phyloP scores from a whole-genome alignment of 23 tunicate genomes.

The Trididemnum miniatum region DNA sequence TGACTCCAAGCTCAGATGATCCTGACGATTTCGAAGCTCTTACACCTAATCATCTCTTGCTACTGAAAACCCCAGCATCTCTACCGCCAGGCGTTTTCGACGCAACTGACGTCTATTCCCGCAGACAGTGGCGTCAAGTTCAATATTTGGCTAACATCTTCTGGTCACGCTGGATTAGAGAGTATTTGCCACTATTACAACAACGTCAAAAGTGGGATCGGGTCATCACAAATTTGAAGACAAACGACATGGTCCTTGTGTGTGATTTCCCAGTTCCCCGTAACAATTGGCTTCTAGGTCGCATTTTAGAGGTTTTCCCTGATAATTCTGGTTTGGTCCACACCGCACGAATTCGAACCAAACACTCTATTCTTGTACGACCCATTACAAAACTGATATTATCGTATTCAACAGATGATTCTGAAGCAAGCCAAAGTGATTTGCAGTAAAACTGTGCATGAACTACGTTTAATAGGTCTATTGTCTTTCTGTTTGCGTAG shows the following conservation, averaged over 20 bases:
- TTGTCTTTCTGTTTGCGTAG: no score
- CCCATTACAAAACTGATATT: not conserved
- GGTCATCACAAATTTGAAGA: no score
- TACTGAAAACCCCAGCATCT: not conserved
- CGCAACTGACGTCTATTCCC: not conserved
- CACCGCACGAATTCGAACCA: not conserved
- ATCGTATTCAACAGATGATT: not conserved
- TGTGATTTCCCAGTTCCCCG: no score
- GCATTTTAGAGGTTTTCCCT: not conserved
- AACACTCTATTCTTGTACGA: not conserved
- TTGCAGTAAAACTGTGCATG: no score
- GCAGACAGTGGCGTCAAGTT: not conserved
- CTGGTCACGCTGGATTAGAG: not conserved
- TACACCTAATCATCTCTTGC: not conserved
- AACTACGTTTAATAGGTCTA: no score
- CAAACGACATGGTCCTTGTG: no score
- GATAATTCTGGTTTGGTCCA: not conserved
- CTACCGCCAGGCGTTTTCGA: not conserved
- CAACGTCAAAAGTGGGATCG: not conserved
- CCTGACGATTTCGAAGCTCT: not conserved
- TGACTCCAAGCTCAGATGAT: not conserved
- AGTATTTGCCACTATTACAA: not conserved
- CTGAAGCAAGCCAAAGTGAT: no score
- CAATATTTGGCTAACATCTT: not conserved
- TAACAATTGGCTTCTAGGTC: no score